Evolutionary conservation across 2,797 vertebrate species (phyloP), one percentile per base, ranked within the genome.

Genomic region (Sebastes steindachneri): DNA sequence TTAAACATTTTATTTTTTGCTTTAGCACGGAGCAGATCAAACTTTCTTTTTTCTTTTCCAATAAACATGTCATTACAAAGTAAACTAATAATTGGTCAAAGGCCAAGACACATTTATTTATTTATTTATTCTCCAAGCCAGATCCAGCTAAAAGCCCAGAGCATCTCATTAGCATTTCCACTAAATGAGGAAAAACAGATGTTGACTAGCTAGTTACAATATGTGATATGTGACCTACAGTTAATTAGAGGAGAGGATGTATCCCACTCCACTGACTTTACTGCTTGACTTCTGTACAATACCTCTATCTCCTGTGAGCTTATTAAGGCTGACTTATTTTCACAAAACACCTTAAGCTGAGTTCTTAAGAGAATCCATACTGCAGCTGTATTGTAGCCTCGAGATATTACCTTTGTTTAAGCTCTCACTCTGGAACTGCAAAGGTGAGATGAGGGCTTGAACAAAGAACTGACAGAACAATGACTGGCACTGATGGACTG

Each of bases 191-290:
- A 31, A 11, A 48, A 55, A 57, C 67, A 84, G 37, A 73, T 79
- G 83, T n/a, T 63, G 37, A 64, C 6, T 48, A 26, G 11, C 28
- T 73, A 45, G 60, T 85, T 75, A 69, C 73, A 77, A 54, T 75
- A 28, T 68, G 23, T 54, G 17, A 78, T 48, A 26, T 78, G 23
- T 75, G 45, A 75, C 41, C 45, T 55, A n/a, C 9, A 60, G 17
- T 75, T 81, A 77, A 77, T 84, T 55, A 66, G 66, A n/a, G 14
- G 54, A 69, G 14, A 57, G 4, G 9, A 68, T 59, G 9, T 70
- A 76, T 76, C 29, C 66, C 8, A 1, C 54, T 68, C 75, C 14
- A 74, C 1, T 65, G 57, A 29, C 33, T 75, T 79, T 35, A 59
- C 37, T 58, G 58, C 64, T 59, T 19, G 58, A 28, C 41, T 53